Percentiles rank a stretch among this genome's conserved stretches.
These are phyloP conservation scores for Prunella fulvescens DNA, from an alignment of 2,113 vertebrate species.

Conservation along the genomic window DNA sequence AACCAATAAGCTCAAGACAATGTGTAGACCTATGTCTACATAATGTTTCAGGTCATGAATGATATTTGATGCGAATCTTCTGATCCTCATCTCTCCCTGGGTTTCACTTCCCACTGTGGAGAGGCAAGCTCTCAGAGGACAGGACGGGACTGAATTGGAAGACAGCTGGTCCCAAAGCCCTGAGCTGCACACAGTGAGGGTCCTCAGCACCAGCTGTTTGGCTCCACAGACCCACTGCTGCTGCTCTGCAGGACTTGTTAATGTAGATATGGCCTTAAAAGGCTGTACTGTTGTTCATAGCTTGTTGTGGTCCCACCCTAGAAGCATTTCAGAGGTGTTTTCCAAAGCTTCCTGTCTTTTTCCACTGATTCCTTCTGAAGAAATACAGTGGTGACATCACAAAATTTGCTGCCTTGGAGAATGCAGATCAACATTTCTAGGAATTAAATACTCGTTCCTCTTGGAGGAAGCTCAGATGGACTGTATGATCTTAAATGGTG, in stretches of 20 bases:
- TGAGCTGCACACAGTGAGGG: background rate
- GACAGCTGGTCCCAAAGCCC: background rate
- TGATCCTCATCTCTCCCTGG: background rate
- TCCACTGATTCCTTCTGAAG: background rate
- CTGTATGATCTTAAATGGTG: background rate
- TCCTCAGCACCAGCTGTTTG: background rate
- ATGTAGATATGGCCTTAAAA: background rate
- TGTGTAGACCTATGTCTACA: background rate
- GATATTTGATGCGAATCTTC: background rate
- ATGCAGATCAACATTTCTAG: background rate
- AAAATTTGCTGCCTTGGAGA: background rate
- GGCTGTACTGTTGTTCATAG: background rate
- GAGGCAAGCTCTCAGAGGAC: fast-evolving
- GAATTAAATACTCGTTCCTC: background rate
- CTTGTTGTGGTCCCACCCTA: background rate
- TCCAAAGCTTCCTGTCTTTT: background rate
- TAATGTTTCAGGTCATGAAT: background rate
- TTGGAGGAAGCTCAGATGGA: background rate
- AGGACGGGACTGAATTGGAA: background rate
- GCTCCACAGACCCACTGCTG: background rate
- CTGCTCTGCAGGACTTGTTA: background rate
- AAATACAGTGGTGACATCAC: background rate
- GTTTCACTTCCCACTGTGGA: background rate
- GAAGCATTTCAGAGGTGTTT: background rate
- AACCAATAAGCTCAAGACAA: background rate